Conservation (phyloP, 2,113 vertebrate species). For the Xyrauchen texanus region DNA sequence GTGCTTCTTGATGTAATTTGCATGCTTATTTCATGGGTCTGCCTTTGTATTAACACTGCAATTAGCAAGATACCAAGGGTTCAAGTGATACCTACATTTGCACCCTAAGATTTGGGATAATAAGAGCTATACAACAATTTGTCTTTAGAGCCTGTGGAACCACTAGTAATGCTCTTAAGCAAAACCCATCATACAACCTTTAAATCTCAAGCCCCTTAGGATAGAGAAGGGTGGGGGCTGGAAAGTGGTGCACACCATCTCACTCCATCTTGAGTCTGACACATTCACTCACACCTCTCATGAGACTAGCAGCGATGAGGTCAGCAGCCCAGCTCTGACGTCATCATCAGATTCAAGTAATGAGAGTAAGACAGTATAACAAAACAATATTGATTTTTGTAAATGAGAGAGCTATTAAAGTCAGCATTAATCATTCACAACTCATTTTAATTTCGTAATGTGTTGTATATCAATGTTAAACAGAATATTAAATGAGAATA, state of each 20-base stretch:
- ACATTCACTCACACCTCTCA: slow-evolving; percentile 7
- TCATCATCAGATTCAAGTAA: slow-evolving; percentile 18
- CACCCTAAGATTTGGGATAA: background rate
- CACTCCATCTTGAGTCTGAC: background rate
- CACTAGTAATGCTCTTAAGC: background rate
- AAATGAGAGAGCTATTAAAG: too few species aligned
- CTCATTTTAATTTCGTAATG: too few species aligned
- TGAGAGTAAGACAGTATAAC: too few species aligned
- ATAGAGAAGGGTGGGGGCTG: background rate
- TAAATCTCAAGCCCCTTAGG: background rate
- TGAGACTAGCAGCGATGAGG: slow-evolving; percentile 31
- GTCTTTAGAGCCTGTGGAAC: background rate
- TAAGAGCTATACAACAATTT: background rate
- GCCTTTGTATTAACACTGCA: too few species aligned
- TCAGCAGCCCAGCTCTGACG: slow-evolving; percentile 47
- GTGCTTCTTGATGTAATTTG: slow-evolving; percentile 14
- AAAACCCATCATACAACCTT: background rate
- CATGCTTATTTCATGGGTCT: background rate
- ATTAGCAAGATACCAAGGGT: background rate
- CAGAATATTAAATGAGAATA: too few species aligned
- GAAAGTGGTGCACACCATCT: background rate
- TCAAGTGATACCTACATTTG: background rate
- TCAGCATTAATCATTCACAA: too few species aligned
- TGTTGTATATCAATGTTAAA: too few species aligned
- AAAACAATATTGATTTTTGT: too few species aligned